Conservation (phyloP, 2,797 vertebrate species). For the Sitta carolinensis region DNA sequence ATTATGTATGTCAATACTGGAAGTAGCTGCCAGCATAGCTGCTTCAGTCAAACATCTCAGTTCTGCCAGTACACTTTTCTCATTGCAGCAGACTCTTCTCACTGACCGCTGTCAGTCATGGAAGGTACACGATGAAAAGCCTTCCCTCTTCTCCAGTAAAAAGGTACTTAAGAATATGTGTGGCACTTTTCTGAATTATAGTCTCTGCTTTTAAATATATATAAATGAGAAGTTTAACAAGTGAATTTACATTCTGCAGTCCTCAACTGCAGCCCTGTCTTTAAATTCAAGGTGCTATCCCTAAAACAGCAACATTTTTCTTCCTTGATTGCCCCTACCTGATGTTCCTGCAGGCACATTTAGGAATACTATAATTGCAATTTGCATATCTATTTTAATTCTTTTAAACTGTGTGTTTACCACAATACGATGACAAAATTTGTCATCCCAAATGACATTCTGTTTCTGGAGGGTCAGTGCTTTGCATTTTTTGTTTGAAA, state of each 20-base stretch:
- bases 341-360: slow-evolving; percentile 8
- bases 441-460: slow-evolving; percentile 13
- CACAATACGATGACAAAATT: not conserved
- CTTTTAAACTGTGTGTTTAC: slow-evolving; percentile 30
- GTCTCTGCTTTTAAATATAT: not conserved
- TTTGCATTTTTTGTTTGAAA: slow-evolving; percentile 24
- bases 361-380: not conserved
- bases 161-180: not conserved
- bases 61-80: not conserved
- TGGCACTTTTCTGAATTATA: not conserved
- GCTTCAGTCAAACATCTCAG: not conserved
- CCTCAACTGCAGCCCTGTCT: not conserved
- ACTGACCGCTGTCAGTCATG: rapidly evolving
- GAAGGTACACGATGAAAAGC: not conserved
- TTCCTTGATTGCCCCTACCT: slow-evolving; percentile 17
- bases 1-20: not conserved
- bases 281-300: slow-evolving; percentile 33
- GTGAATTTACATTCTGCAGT: slow-evolving; percentile 22
- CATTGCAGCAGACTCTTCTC: not conserved
- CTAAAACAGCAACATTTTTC: slow-evolving; percentile 28
- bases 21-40: not conserved
- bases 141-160: not conserved
- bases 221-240: not conserved
- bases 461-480: not conserved
- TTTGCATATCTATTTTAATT: slow-evolving; percentile 54